These are phyloP conservation scores for Aphrocallistes beatrix DNA, from an alignment of 37 sponge, comb jelly and placozoan genomes.

Conservation along the genomic window DNA sequence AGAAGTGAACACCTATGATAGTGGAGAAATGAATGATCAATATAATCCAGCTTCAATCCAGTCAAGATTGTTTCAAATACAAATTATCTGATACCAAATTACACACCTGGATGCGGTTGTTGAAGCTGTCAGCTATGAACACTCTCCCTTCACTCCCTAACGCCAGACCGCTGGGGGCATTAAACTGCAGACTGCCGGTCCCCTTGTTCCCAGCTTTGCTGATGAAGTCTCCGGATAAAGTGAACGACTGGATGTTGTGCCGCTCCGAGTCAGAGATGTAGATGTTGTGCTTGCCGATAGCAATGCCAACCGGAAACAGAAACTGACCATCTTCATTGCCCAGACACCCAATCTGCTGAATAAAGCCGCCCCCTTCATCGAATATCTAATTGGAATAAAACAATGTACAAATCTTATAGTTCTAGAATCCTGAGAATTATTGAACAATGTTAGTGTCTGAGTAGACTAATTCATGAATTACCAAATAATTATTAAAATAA, in stretches of 20 bases:
- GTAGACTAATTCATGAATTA: no score
- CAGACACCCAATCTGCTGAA: not conserved
- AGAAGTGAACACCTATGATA: not conserved
- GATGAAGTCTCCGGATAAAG: not conserved
- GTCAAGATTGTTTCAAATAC: not conserved
- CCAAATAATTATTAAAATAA: no score
- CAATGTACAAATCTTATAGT: no score
- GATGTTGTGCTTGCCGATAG: not conserved
- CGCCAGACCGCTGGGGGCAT: not conserved
- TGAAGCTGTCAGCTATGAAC: not conserved
- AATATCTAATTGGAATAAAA: no score
- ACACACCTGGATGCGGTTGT: slow-evolving; percentile 16
- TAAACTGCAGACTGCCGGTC: not conserved
- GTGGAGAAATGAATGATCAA: no score
- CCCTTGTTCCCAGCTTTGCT: not conserved
- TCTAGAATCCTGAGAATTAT: no score
- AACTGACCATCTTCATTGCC: slow-evolving; percentile 3
- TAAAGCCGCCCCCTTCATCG: not conserved
- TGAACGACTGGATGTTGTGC: not conserved
- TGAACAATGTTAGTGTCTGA: no score
- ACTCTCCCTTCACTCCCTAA: not conserved
- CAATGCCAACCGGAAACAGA: not conserved
- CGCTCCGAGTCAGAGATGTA: not conserved
- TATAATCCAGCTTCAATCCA: no score
- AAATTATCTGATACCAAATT: not conserved